These are phyloP conservation scores for Ancistrus triradiatus DNA, from an alignment of 2,113 vertebrate species.

Conservation along the genomic window DNA sequence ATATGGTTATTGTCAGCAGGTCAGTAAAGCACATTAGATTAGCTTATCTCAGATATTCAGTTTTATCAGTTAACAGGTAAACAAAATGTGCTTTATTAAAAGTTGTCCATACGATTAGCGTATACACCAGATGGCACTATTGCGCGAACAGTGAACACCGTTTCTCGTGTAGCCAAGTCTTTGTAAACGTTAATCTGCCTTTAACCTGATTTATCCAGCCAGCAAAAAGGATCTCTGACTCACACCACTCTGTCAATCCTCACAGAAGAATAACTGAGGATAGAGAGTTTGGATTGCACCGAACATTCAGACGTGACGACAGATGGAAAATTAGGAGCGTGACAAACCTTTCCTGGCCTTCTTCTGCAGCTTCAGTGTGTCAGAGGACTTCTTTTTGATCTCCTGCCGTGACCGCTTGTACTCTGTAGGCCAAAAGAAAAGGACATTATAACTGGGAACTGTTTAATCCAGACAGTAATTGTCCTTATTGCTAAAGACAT, in stretches of 20 bases:
- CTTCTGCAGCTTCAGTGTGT: constrained; percentile 95
- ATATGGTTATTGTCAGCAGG: too few relatives aligned
- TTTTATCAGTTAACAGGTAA: too few relatives aligned
- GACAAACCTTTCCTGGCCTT: constrained; percentile 92
- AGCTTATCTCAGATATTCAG: too few relatives aligned
- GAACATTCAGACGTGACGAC: background rate
- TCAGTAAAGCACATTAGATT: too few relatives aligned
- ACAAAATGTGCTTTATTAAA: background rate
- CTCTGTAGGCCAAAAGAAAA: constrained; percentile 64
- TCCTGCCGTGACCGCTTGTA: constrained; percentile 96
- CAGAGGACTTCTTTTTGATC: constrained; percentile 95
- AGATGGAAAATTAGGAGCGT: background rate
- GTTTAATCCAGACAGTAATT: background rate
- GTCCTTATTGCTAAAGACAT: too few relatives aligned
- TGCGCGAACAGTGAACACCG: background rate
- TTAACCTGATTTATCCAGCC: constrained; percentile 19
- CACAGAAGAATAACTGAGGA: too few relatives aligned
- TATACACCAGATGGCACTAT: constrained; percentile 19
- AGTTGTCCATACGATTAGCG: background rate
- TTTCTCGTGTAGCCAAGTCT: background rate
- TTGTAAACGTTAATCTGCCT: constrained; percentile 11
- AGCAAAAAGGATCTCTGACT: constrained; percentile 5
- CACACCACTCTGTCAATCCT: background rate
- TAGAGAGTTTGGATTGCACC: background rate
- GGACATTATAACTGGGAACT: background rate